Evolutionary conservation across 2,113 vertebrate species (phyloP).

Genomic region (Otis tarda): DNA sequence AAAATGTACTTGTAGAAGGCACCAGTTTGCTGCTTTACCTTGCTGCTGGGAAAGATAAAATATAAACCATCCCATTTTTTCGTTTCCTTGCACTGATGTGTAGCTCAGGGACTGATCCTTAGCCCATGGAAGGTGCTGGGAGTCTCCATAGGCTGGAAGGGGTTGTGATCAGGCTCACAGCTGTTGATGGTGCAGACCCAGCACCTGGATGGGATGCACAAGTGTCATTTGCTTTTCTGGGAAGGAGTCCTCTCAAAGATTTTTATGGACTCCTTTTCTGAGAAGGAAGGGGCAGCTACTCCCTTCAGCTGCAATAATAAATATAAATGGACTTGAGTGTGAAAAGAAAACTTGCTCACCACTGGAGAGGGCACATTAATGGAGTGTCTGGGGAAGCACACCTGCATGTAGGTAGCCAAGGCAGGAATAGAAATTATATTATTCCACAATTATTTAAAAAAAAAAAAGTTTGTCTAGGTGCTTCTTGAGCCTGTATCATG

Average conservation of each 20-base stretch:
- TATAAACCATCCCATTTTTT: background rate
- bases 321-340: background rate
- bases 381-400: background rate
- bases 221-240: background rate
- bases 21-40: background rate
- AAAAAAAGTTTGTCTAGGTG: background rate
- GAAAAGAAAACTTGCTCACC: background rate
- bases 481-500: background rate
- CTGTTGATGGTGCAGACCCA: background rate
- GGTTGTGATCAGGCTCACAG: background rate
- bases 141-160: background rate
- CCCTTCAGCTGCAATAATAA: background rate
- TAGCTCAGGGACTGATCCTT: background rate
- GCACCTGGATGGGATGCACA: background rate
- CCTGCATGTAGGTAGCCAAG: background rate
- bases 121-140: background rate
- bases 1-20: background rate
- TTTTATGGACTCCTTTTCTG: background rate
- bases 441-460: background rate
- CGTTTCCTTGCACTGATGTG: background rate
- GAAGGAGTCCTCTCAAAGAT: background rate
- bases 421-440: background rate
- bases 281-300: background rate
- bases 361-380: background rate
- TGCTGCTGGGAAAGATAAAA: background rate